Base-by-base conservation (phyloP, 2,113 vertebrate species). In the rabbit (Oryctolagus cuniculus) region DNA sequence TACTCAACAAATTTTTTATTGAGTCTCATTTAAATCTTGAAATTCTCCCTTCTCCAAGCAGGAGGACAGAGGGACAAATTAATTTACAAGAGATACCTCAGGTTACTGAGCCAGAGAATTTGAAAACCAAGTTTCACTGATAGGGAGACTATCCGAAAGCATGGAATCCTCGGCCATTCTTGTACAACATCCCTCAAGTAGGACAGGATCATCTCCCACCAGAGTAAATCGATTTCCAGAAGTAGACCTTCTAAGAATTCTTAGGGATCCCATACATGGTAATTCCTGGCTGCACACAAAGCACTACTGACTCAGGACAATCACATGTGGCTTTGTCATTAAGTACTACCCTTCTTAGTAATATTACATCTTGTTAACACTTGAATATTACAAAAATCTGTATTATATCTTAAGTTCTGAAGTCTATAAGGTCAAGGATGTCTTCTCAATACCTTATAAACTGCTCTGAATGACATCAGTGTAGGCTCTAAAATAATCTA, bases 11-110 rank as follows among this genome's bases (percentile, higher is more conserved):
- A 38, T 51, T n/a, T 64, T 79, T 38, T 85, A 61, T 9, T 49
- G 55, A 44, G 64, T 64, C 31, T 94, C 73, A 85, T 72, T 85
- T 79, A 94, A 90, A 90, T 79, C 81, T 90, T 55, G 5, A 90
- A 38, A 34, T 64, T 90, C 66, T 72, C 66, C 36, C 81, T 58
- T 22, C 2, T 2, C 15, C 25, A 79, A 44, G 69, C 55, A 25
- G 66, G 70, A 55, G 3, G 63, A 66, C 63, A 55, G 11, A 83
- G 10, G 22, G 27, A 64, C 22, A 29, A 12, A 64, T n/a, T 55
- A 79, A 77, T 75, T 75, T 55, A 44, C 12, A 84, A 78, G 24
- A 66, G 51, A 55, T 21, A 29, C 49, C 49, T 10, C 38, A 53
- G 44, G 61, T 22, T 53, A 16, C 25, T 19, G 38, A 51, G 51